phyloP scores from a whole-genome alignment of 1,140 invertebrate species.

The Samia ricini region DNA sequence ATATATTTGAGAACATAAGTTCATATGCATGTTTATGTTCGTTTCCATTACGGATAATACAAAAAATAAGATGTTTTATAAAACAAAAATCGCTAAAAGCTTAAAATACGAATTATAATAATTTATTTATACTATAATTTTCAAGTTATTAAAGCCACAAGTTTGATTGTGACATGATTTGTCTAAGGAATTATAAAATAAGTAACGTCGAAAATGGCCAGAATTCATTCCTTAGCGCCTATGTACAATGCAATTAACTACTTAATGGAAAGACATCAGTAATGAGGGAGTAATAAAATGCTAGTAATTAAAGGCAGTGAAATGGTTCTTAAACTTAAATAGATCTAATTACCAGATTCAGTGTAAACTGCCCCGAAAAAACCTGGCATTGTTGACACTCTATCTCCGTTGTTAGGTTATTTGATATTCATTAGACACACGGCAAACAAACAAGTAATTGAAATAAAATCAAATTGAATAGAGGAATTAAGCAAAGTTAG shows the following conservation, averaged over 20 bases:
- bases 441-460: neutral
- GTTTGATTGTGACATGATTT: too few species aligned
- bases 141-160: too few species aligned
- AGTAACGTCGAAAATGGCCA: neutral
- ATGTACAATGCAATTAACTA: neutral
- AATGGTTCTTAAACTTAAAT: conserved; percentile 12
- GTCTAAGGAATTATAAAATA: too few species aligned
- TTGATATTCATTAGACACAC: neutral
- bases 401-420: conserved; percentile 17
- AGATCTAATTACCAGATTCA: conserved; percentile 20
- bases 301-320: conserved; percentile 11
- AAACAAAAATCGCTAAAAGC: too few species aligned
- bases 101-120: too few species aligned
- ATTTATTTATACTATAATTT: too few species aligned
- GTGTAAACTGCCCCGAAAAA: conserved; percentile 15
- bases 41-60: too few species aligned
- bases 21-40: too few species aligned
- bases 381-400: conserved; percentile 21
- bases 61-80: too few species aligned
- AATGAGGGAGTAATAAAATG: conserved; percentile 26
- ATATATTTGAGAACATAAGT: too few species aligned
- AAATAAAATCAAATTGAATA: neutral
- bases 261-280: conserved; percentile 5
- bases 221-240: neutral
- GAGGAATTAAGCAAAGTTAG: neutral